Evolutionary conservation across 2,888 invertebrate species (phyloP), one percentile per base, ranked within the genome.

Genomic region (Norana najaformis): DNA sequence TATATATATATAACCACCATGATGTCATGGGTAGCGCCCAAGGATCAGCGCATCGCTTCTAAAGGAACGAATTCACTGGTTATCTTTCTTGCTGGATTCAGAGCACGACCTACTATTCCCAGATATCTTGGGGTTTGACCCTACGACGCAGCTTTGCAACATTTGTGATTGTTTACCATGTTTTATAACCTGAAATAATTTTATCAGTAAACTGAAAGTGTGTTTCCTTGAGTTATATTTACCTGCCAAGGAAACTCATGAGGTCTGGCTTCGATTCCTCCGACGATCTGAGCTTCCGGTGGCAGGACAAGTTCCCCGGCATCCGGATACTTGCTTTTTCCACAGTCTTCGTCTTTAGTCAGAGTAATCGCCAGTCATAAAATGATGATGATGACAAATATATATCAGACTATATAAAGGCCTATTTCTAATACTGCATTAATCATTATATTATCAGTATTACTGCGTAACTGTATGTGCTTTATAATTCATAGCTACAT

Each of bases 221-320:
- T n/a, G n/a, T n/a, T n/a, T n/a, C n/a, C n/a, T n/a, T n/a, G n/a
- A n/a, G n/a, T 20, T 34, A 20, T 11, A 89, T 88, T 47, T 39
- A 91, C 91, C 90, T 91, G 91, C 89, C 89, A 91, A 30, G 91
- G 91, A 89, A 91, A 91, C 88, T 91, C 90, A 85, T 90, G 34
- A 20, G 69, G 88, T 53, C 91, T 90, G 83, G 91, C 91, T 35
- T 91, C 90, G n/a, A 91, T 82, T n/a, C 91, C 91, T 35, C 91
- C 91, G 35, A 91, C 91, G 41, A 91, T 91, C n/a, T 36, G n/a
- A 8, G 82, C 34, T 35, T 82, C 88, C 4, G 90, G 16, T 30
- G 90, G 90, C 35, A 90, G 83, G 39, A 23, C 38, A 16, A 39
- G 30, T 35, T 89, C 83, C 30, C 90, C 91, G 14, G 91, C 91